A percentile compares a stretch with the other conserved stretches of the same genome.
These are phyloP conservation scores for Phaethon lepturus DNA, from an alignment of 2,113 vertebrate genomes.

Conservation along the genomic window DNA sequence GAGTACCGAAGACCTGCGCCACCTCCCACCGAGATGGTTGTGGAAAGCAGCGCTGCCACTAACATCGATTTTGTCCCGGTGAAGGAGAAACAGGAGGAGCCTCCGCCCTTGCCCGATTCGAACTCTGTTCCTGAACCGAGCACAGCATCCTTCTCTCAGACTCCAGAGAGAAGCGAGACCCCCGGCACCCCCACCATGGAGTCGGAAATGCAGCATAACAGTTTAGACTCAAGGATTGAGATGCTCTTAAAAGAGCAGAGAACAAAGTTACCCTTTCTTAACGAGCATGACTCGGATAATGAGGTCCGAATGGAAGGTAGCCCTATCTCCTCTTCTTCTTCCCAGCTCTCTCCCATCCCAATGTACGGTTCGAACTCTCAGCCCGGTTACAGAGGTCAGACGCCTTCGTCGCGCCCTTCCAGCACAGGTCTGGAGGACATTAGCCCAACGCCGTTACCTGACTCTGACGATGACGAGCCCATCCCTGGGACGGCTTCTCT, in stretches of 20 bases:
- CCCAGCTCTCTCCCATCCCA: conserved; percentile 91
- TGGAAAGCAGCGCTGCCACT: conserved; percentile 55
- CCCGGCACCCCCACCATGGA: conserved; percentile 88
- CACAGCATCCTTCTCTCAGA: conserved; percentile 81
- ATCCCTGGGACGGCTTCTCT: conserved; percentile 76
- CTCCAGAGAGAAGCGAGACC: conserved; percentile 88
- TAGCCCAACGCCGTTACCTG: conserved; percentile 93
- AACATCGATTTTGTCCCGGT: conserved; percentile 77
- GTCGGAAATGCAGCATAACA: conserved; percentile 88
- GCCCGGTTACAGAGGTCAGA: conserved; percentile 75
- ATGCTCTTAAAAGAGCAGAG: conserved; percentile 97
- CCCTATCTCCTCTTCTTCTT: conserved; percentile 96
- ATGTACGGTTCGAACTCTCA: conserved; percentile 79
- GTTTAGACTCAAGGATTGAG: conserved; percentile 96
- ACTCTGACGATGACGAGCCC: conserved; percentile 90
- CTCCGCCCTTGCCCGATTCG: conserved; percentile 85
- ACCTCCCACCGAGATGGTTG: conserved; percentile 65
- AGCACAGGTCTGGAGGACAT: conserved; percentile 96
- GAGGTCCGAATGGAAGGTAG: conserved; percentile 96
- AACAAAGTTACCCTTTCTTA: conserved; percentile 93
- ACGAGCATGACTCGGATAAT: conserved; percentile 88
- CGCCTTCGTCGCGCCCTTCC: conserved; percentile 83
- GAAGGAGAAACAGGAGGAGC: conserved; percentile 86
- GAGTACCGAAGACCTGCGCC: conserved; percentile 85
- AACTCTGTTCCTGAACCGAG: conserved; percentile 80